Evolutionary conservation across 2,797 vertebrate genomes (phyloP), one percentile per base, ranked within the genome.

Genomic region (Salmo trutta): DNA sequence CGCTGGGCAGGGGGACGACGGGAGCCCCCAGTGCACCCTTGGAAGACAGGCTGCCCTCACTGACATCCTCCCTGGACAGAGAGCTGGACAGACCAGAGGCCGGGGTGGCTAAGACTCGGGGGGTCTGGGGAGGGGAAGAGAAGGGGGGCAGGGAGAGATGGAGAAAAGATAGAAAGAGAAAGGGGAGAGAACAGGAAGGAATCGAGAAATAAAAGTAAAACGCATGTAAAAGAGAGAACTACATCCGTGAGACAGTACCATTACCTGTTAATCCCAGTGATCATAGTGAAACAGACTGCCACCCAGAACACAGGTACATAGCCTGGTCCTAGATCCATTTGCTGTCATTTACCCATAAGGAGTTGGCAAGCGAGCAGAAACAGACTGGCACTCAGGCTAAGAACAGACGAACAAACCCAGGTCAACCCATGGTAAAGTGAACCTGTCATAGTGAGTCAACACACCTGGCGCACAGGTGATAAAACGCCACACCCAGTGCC

Each of bases 11-110:
- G 5, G 97, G 97, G 24, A 96, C 88, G 0, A 96, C 82, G 0
- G 97, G 97, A 0, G 96, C 96, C 15, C 93, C 96, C 82, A 98
- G 92, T 0, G 96, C 94, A 0, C 94, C 96, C 94, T 97, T 95
- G 3, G 96, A 93, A 0, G 97, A 93, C 0, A 95, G 94, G 76
- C 94, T 90, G 4, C 88, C 95, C 87, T 99, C 97, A 0, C 94
- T 96, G 88, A 97, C 95, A 27, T 97, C 97, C 0, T 97, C 97
- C 0, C 93, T 93, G 0, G 96, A 95, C 19, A 95, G 93, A 0
- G 97, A 96, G 8, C 81, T 81, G 0, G 93, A 92, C 51, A 93
- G 93, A 0, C 92, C 94, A 19, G 96, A 91, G 0, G 92, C 87
- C 0, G 95, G 86, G 62, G 93, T 95, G 14, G 59, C 59, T 24